A percentile compares a stretch with the other conserved stretches of the same genome.
phyloP scores from a whole-genome alignment of 2,797 vertebrate genomes.

The Malurus leucopterus region DNA sequence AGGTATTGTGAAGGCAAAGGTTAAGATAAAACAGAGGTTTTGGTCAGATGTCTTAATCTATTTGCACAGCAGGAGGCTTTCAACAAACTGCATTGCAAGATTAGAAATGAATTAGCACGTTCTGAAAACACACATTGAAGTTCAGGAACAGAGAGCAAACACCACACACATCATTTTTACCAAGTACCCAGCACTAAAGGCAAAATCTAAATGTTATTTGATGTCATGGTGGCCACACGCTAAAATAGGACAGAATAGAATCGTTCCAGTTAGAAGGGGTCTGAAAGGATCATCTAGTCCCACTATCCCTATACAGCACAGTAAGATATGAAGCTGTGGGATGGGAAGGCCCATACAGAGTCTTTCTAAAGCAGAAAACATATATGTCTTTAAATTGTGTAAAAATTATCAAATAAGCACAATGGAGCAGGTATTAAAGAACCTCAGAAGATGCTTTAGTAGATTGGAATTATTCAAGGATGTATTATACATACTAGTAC shows the following conservation, averaged over 20 bases:
- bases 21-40: background rate
- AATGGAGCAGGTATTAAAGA: background rate
- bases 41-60: background rate
- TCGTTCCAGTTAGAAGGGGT: background rate
- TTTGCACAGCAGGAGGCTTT: constrained; percentile 3
- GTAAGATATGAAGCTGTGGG: background rate
- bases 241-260: background rate
- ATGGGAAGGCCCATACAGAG: background rate
- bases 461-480: background rate
- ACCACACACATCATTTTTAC: background rate
- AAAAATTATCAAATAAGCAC: background rate
- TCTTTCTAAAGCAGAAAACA: background rate
- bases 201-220: background rate
- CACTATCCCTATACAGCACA: background rate
- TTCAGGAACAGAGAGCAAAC: background rate
- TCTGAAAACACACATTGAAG: background rate
- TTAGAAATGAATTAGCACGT: background rate
- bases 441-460: background rate
- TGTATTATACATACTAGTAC: background rate
- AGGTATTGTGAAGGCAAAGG: background rate
- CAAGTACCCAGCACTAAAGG: background rate
- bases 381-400: background rate
- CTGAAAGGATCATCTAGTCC: background rate
- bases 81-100: background rate
- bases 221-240: background rate